These are phyloP conservation scores for Drosophila maculinotata DNA, from an alignment of 2,888 invertebrate species.

Conservation along the genomic window DNA sequence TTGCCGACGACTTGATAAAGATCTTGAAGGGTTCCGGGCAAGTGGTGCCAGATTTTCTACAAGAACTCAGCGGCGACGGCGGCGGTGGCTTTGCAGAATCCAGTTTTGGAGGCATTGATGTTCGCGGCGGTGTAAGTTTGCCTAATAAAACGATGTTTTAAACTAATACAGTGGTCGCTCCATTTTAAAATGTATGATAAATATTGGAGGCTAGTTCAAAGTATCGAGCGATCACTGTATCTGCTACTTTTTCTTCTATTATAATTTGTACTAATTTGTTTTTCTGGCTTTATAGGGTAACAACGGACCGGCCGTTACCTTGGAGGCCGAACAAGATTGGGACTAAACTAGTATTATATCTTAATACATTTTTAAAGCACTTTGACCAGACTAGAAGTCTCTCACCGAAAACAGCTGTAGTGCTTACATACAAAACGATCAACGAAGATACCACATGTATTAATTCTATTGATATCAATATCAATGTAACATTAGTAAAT, in stretches of 20 bases:
- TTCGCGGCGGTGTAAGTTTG: constrained; percentile 82
- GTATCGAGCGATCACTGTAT: background rate
- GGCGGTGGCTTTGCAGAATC: constrained; percentile 76
- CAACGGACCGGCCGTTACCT: constrained; percentile 39
- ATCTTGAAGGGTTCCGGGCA: constrained; percentile 93
- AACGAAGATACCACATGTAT: background rate
- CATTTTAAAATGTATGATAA: background rate
- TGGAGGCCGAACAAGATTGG: constrained; percentile 75
- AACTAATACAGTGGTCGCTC: background rate
- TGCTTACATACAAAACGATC: background rate
- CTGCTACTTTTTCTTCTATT: background rate
- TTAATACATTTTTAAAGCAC: background rate
- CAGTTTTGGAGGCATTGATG: constrained; percentile 90
- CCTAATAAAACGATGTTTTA: background rate
- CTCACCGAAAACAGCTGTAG: background rate
- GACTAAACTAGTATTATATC: constrained; percentile 15
- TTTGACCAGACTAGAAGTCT: background rate
- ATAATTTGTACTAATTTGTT: constrained; percentile 1
- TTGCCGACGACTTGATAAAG: constrained; percentile 89
- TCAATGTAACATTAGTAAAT: too few species aligned
- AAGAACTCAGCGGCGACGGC: constrained; percentile 85
- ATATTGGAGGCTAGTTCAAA: too few species aligned
- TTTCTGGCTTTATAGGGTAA: constrained; percentile 8
- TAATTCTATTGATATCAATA: too few species aligned
- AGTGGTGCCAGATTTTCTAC: constrained; percentile 91